Percentiles rank a stretch among this genome's conserved stretches.
These are phyloP conservation scores for Nesidiocoris tenuis DNA, from an alignment of 2,888 invertebrate genomes.

Conservation along the genomic window DNA sequence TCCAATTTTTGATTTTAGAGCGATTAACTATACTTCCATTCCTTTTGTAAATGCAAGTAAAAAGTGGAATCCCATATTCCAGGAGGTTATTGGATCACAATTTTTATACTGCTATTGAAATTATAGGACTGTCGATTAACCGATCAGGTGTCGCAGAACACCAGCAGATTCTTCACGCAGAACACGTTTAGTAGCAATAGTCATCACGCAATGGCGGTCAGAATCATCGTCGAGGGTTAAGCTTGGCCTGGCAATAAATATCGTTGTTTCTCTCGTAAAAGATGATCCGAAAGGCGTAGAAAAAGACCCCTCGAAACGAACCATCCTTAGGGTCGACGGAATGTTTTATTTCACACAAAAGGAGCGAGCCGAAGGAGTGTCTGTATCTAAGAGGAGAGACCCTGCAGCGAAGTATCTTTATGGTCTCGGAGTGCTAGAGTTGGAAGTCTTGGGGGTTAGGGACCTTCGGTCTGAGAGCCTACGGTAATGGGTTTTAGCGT, in stretches of 20 bases:
- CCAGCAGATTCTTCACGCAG: no score
- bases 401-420: slow-evolving; percentile 25
- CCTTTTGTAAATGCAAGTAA: no score
- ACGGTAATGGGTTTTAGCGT: not conserved
- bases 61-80: no score
- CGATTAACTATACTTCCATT: no score
- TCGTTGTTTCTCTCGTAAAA: not conserved
- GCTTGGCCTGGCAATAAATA: not conserved
- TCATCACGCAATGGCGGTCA: no score
- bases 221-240: not conserved
- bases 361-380: not conserved
- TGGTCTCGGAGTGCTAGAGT: slow-evolving; percentile 13
- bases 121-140: no score
- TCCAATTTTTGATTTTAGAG: no score
- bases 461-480: not conserved
- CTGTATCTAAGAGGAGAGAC: not conserved
- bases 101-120: no score
- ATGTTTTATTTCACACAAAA: not conserved
- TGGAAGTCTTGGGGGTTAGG: not conserved
- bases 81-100: no score
- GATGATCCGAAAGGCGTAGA: not conserved
- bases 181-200: no score
- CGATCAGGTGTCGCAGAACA: no score
- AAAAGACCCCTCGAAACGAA: not conserved
- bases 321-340: not conserved